Evolutionary conservation across 2,113 vertebrate genomes (phyloP), one percentile per base, ranked within the genome.

Genomic region (Ameiurus melas): DNA sequence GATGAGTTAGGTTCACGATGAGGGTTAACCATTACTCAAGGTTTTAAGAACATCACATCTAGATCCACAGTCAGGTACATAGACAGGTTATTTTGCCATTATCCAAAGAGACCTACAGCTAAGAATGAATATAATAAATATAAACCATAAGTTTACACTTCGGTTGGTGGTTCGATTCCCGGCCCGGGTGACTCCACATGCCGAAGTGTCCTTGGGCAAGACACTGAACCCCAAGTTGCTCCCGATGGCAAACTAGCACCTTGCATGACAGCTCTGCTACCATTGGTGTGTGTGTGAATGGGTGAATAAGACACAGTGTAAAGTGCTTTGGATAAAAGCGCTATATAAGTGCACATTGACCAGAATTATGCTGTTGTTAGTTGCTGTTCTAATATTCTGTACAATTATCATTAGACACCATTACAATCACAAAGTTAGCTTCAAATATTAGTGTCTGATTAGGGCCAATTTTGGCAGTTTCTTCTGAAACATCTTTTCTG

Each of bases 1-100:
- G 8, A 88, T 85, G 27, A 70, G 60, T 88, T 79, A 66, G 47
- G 58, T n/a, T 84, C 57, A 84, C 39, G 7, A 79, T 58, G 47
- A 68, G 25, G 51, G 68, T 70, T 85, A 80, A 85, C 60, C 58
- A 85, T 58, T 85, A 80, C 47, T 80, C 51, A 33, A 64, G 55
- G 60, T 55, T 68, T 84, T 85, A 64, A 84, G 22, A 58, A 60
- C 12, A 51, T 5, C 60, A 66, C 62, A 68, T 36, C 2, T 68
- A 87, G 55, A 75, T 4, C 14, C 27, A 62, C 4, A 64, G 73
- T 64, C 53, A 47, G 51, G 36, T 57, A 9, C 53, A 78, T 2
- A 47, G 71, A 22, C 70, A 60, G 53, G 58, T 53, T 62, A 73
- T 43, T 43, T 75, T 75, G 9, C 36, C 8, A 43, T 75, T 22